A percentile compares a stretch with the other conserved stretches of the same genome.
Evolutionary conservation across 2,113 vertebrate species (phyloP).

Genomic region (Chunga burmeisteri): DNA sequence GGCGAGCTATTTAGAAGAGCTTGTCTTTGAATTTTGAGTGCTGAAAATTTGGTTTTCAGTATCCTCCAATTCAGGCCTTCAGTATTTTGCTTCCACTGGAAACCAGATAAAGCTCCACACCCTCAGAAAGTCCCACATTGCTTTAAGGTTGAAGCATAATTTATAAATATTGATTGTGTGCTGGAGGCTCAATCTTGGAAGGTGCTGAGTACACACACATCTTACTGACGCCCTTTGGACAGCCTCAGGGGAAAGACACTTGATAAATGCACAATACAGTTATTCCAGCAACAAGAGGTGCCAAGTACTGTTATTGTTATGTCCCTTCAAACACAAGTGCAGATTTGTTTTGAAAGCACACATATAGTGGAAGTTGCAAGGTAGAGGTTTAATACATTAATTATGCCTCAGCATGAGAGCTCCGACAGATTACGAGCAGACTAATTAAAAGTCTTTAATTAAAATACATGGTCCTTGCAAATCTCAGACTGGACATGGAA

Average conservation of each 20-base stretch:
- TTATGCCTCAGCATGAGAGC: constrained; percentile 42
- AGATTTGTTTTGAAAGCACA: constrained; percentile 47
- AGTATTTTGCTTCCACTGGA: neutral
- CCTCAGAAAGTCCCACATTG: neutral
- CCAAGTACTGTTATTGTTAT: constrained; percentile 26
- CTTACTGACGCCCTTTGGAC: constrained; percentile 19
- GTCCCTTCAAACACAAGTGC: constrained; percentile 37
- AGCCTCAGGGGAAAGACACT: constrained; percentile 18
- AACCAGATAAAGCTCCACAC: neutral
- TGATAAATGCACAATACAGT: constrained; percentile 27
- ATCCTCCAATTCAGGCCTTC: neutral
- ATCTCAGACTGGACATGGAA: neutral
- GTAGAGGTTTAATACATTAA: constrained; percentile 40
- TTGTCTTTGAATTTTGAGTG: neutral
- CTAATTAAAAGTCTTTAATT: constrained; percentile 47
- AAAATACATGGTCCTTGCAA: constrained; percentile 20
- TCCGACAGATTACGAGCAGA: constrained; percentile 42
- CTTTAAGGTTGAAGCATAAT: neutral
- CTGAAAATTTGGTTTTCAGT: neutral
- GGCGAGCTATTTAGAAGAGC: neutral
- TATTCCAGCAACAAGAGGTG: constrained; percentile 29
- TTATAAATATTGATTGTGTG: constrained; percentile 31
- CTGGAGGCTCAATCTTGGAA: neutral
- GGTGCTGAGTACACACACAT: constrained; percentile 31
- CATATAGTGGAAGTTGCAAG: constrained; percentile 13